Conservation (phyloP, 2,888 invertebrate genomes). For the Gerris lacustris region DNA sequence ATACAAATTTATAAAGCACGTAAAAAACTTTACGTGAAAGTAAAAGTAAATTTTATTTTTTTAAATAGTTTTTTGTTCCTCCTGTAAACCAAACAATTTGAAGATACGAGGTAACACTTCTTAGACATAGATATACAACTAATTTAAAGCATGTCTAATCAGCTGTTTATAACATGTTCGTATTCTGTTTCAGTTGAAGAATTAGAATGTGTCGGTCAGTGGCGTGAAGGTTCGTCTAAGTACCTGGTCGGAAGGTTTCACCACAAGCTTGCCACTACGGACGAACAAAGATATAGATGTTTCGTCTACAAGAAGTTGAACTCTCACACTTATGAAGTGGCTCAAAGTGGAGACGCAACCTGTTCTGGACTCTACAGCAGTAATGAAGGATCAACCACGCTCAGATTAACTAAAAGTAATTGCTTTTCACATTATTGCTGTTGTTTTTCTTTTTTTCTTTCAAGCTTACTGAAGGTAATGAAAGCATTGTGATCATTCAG, state of each 20-base stretch:
- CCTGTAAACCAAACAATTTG: no score
- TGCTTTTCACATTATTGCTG: conserved; percentile 7
- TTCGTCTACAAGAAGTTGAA: conserved; percentile 55
- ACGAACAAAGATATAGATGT: conserved; percentile 71
- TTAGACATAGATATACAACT: no score
- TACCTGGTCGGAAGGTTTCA: conserved; percentile 65
- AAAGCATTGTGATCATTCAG: no score
- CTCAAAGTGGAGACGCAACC: conserved; percentile 67
- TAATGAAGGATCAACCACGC: conserved; percentile 63
- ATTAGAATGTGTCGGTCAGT: conserved; percentile 64
- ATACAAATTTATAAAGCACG: no score
- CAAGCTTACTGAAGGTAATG: no score
- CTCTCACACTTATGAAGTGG: conserved; percentile 47
- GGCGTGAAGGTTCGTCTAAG: conserved; percentile 70
- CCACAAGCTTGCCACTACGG: conserved; percentile 46
- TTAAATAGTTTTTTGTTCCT: no score
- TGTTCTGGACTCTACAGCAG: conserved; percentile 64
- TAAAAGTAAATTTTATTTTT: no score
- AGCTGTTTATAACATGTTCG: no score
- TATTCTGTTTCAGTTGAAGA: conserved; percentile 52
- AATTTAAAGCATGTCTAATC: no score
- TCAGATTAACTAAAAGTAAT: conserved; percentile 62
- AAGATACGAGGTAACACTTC: no score
- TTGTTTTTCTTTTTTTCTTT: no score
- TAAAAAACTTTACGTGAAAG: no score